Conservation (phyloP, 2,113 vertebrate genomes). For the Dipodomys spectabilis region DNA sequence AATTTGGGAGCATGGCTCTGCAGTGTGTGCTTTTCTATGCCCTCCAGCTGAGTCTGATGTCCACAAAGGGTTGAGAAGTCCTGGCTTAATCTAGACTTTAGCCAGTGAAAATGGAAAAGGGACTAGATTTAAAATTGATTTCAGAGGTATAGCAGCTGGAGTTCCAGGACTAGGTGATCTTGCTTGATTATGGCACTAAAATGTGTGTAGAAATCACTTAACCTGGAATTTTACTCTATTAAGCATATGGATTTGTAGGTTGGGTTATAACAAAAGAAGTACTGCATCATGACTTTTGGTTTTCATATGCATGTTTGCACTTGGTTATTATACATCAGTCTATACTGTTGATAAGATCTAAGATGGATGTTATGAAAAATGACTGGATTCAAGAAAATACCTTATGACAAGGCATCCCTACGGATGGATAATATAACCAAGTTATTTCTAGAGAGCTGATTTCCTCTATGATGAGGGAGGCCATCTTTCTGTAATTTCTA, state of each 20-base stretch:
- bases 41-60: neutral
- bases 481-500: constrained; percentile 17
- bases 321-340: neutral
- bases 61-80: neutral
- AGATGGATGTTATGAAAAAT: constrained; percentile 10
- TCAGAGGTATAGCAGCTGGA: neutral
- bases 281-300: neutral
- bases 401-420: neutral
- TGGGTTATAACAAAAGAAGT: neutral
- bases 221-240: neutral
- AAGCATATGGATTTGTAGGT: neutral
- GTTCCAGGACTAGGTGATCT: neutral
- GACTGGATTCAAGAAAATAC: neutral
- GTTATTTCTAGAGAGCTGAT: neutral
- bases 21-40: neutral
- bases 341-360: neutral
- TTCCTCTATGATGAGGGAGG: constrained; percentile 11
- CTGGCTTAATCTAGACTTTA: neutral
- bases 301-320: neutral
- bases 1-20: neutral
- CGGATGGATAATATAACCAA: neutral
- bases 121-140: neutral
- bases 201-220: neutral
- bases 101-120: neutral
- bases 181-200: neutral